phyloP scores from a whole-genome alignment of 2,113 vertebrate genomes.

The Cygnus buccinator region DNA sequence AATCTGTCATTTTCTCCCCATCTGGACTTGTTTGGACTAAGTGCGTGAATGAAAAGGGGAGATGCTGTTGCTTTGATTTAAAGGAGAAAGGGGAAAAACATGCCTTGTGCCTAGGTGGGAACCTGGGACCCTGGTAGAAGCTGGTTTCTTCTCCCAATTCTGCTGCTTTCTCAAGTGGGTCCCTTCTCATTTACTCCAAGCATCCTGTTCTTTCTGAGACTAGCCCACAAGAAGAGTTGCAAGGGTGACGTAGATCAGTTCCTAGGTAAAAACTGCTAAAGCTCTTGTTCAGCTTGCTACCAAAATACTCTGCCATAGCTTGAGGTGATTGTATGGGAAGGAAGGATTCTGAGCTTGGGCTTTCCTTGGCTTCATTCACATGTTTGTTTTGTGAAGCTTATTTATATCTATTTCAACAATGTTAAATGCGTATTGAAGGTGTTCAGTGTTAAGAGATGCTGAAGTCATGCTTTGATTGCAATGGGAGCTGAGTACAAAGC shows the following conservation, averaged over 20 bases:
- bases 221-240: background rate
- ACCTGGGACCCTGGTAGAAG: background rate
- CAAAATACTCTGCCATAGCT: background rate
- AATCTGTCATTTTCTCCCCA: background rate
- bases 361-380: background rate
- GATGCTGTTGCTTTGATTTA: background rate
- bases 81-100: rapidly evolving
- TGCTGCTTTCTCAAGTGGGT: background rate
- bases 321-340: background rate
- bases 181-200: background rate
- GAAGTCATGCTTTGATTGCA: background rate
- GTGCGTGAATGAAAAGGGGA: background rate
- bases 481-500: rapidly evolving
- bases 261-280: background rate
- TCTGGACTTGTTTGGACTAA: background rate
- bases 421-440: background rate
- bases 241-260: background rate
- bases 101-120: background rate
- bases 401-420: background rate
- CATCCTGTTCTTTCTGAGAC: background rate
- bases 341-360: background rate
- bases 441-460: background rate
- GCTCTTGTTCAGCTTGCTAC: background rate
- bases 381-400: background rate
- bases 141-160: background rate